Base-by-base conservation (phyloP, 2,113 vertebrate species). In the Lates calcarifer region DNA sequence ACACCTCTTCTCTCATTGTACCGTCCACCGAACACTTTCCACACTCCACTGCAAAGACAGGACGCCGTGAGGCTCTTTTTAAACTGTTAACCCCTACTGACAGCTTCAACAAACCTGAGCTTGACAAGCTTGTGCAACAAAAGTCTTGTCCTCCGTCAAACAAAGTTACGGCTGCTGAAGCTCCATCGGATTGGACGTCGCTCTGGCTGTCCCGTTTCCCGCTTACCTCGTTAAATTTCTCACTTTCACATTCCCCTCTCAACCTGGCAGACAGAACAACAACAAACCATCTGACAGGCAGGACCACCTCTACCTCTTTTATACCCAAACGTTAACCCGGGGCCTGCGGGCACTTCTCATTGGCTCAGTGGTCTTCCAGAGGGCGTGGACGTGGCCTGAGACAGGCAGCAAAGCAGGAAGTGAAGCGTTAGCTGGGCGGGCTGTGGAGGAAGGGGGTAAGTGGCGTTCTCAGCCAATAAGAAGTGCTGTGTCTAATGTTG, bases 1-100 rank as follows among this genome's bases (percentile, higher is more conserved):
- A 89, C 89, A 85, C 92, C 77, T 96, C 96, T 85, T 97, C 96
- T 86, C 96, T 95, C 96, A 97, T 97, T 45, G 68, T 83, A 70
- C 43, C 45, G 60, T 90, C 81, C 79, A 83, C 63, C 61, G 53
- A 53, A 68, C 67, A 60, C 64, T 77, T 77, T 72, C 80, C 58
- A 70, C 47, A 29, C 63, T 88, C 82, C 14, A 39, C 33, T 18
- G 77, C 75, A 14, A 15, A 75, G 60, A 77, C 74, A 55, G 49
- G 77, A 49, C 6, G 65, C 65, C 56, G 68, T 17, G 37, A 31
- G 1, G 31, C 75, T 82, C 41, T 53, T 39, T 75, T 18, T 70
- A 24, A 18, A 47, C 72, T n/a, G 28, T 33, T 28, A 37, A 24
- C 63, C 9, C 66, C 29, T 22, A 41, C 60, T 33, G 51, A 68